phyloP scores from a whole-genome alignment of 2,113 vertebrate species.

The Tonatia bakeri region DNA sequence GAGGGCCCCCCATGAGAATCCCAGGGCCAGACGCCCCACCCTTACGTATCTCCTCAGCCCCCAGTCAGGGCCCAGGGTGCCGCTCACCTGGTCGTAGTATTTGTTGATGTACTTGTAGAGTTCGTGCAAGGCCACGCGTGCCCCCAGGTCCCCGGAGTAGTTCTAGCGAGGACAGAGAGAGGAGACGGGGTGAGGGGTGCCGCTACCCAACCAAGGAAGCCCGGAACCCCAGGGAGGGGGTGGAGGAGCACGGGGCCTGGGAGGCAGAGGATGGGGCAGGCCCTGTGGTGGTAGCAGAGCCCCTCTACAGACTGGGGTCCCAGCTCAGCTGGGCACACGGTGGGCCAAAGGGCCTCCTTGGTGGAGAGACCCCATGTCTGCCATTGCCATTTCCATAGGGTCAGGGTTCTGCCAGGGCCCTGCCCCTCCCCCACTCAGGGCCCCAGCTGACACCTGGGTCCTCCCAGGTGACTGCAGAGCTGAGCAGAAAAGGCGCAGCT shows the following conservation, averaged over 20 bases:
- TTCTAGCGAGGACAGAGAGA: slow-evolving; percentile 81
- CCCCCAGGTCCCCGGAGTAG: slow-evolving; percentile 96
- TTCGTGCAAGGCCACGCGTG: slow-evolving; percentile 95
- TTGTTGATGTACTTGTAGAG: slow-evolving; percentile 99
- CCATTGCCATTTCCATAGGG: background rate
- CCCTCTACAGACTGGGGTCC: background rate
- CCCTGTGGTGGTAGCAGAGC: background rate
- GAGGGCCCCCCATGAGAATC: background rate
- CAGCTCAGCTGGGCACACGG: background rate
- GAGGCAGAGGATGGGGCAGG: background rate
- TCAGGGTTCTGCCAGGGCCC: background rate
- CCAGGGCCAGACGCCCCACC: background rate
- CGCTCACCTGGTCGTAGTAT: slow-evolving; percentile 96
- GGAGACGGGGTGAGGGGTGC: slow-evolving; percentile 13
- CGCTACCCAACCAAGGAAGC: background rate
- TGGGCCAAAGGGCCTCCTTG: background rate
- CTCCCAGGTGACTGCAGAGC: background rate
- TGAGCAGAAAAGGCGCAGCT: background rate
- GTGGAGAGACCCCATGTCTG: background rate
- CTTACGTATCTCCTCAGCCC: background rate
- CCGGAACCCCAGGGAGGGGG: background rate
- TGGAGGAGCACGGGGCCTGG: background rate
- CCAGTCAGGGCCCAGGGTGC: background rate
- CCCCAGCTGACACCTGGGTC: background rate
- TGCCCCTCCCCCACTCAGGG: background rate